These are phyloP conservation scores for Heliconius hewitsoni DNA, from an alignment of 1,140 invertebrate species.

Conservation along the genomic window DNA sequence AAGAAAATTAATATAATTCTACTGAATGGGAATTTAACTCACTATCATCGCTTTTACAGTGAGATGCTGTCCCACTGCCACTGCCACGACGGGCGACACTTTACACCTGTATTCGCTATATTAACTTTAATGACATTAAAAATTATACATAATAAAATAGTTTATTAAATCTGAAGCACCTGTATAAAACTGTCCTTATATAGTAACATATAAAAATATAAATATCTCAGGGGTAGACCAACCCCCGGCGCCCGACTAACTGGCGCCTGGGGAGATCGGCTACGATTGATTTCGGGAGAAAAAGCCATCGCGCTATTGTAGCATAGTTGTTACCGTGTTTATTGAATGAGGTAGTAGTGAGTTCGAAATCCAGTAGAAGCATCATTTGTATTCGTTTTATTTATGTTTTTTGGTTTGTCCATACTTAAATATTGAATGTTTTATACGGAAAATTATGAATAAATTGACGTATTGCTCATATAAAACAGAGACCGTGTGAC, in stretches of 20 bases:
- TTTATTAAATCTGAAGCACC: not conserved
- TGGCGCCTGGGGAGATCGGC: constrained; percentile 6
- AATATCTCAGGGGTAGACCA: not conserved
- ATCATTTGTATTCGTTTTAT: not conserved
- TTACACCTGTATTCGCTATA: too few species aligned
- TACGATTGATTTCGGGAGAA: constrained; percentile 6
- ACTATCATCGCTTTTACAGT: too few species aligned
- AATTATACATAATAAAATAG: not conserved
- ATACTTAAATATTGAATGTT: too few species aligned
- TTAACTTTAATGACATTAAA: not conserved
- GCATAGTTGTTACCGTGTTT: not conserved
- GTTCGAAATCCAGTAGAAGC: not conserved
- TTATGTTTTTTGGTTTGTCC: too few species aligned
- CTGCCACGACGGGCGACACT: too few species aligned
- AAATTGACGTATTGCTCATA: too few species aligned
- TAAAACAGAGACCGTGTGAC: not conserved
- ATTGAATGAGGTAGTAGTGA: not conserved
- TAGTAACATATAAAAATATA: not conserved
- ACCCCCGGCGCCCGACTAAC: constrained; percentile 2
- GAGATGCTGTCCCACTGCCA: too few species aligned
- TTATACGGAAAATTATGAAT: too few species aligned
- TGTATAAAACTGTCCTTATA: not conserved
- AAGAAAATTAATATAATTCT: too few species aligned
- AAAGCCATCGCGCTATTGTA: not conserved
- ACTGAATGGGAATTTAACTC: too few species aligned